These are phyloP conservation scores for Gymnarchus niloticus DNA, from an alignment of 2,113 vertebrate genomes.

Conservation along the genomic window DNA sequence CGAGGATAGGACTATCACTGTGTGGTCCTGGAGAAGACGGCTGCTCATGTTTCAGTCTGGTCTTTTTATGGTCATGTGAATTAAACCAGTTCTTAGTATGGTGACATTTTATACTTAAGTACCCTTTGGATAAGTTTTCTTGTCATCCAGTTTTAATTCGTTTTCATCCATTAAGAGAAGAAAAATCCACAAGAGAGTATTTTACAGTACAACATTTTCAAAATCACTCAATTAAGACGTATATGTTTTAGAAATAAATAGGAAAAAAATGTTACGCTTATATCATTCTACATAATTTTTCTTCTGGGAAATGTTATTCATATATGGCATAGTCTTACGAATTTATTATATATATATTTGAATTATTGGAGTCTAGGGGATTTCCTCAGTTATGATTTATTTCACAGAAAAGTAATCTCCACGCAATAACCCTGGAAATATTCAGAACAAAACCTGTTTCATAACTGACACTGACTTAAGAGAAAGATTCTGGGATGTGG, in stretches of 20 bases:
- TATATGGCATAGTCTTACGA: not conserved
- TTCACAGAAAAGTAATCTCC: not conserved
- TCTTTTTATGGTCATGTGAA: not conserved
- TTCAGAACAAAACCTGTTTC: slow-evolving; percentile 3
- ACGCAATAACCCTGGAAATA: slow-evolving; percentile 6
- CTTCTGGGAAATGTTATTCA: not conserved
- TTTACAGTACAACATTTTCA: not conserved
- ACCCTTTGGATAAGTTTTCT: not conserved
- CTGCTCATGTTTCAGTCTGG: not conserved
- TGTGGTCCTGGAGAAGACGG: not conserved
- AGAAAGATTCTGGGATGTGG: not conserved
- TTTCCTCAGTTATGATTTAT: not conserved
- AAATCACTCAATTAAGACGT: not conserved
- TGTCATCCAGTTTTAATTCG: not conserved
- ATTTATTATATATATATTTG: not conserved
- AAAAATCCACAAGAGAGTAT: not conserved
- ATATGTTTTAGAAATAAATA: not conserved
- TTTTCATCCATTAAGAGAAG: not conserved
- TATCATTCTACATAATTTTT: not conserved
- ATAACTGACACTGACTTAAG: not conserved
- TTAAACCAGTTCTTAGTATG: not conserved
- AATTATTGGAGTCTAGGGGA: not conserved
- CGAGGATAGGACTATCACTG: not conserved
- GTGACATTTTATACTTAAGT: not conserved
- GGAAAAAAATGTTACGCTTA: not conserved